Evolutionary conservation across 2,888 invertebrate species (phyloP).

Genomic region (Habroteleia sp.): DNA sequence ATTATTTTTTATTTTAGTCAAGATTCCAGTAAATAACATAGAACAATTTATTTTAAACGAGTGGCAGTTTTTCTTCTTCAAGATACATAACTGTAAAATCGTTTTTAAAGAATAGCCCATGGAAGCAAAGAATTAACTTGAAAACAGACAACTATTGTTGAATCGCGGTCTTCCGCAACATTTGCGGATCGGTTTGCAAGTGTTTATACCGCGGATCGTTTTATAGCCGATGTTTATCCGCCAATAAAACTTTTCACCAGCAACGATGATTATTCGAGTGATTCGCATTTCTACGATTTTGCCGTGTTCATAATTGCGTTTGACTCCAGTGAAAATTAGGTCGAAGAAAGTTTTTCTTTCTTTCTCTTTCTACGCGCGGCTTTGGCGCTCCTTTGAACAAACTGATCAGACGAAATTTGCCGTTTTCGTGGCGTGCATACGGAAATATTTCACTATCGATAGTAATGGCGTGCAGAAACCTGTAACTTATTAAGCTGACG

Average conservation of each 20-base stretch:
- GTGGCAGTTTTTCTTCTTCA: background rate
- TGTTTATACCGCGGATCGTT: slow-evolving; percentile 30
- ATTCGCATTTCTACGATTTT: slow-evolving; percentile 54
- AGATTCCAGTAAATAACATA: too few species aligned
- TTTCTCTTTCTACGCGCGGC: slow-evolving; percentile 13
- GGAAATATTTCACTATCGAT: slow-evolving; percentile 37
- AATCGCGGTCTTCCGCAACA: slow-evolving; percentile 51
- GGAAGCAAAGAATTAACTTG: slow-evolving; percentile 7
- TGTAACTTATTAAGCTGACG: slow-evolving; percentile 52
- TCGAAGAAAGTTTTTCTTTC: slow-evolving; percentile 63
- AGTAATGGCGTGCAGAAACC: slow-evolving; percentile 54
- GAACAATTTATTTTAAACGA: slow-evolving; percentile 2
- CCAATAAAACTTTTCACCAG: slow-evolving; percentile 49
- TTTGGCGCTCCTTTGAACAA: slow-evolving; percentile 8
- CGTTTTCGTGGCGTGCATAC: slow-evolving; percentile 13
- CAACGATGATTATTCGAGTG: slow-evolving; percentile 46
- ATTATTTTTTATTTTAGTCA: too few species aligned
- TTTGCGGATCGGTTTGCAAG: slow-evolving; percentile 18
- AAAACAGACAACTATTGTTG: slow-evolving; percentile 34
- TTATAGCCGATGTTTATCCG: slow-evolving; percentile 44
- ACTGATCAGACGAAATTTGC: background rate
- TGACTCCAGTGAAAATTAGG: slow-evolving; percentile 62
- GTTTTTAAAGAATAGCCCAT: slow-evolving; percentile 6
- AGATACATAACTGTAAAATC: slow-evolving; percentile 25
- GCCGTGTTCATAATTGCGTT: slow-evolving; percentile 44